Percentiles rank a stretch among this genome's conserved stretches.
These are phyloP conservation scores for Rhodophaea formosa DNA, from an alignment of 2,888 invertebrate species.

Conservation along the genomic window DNA sequence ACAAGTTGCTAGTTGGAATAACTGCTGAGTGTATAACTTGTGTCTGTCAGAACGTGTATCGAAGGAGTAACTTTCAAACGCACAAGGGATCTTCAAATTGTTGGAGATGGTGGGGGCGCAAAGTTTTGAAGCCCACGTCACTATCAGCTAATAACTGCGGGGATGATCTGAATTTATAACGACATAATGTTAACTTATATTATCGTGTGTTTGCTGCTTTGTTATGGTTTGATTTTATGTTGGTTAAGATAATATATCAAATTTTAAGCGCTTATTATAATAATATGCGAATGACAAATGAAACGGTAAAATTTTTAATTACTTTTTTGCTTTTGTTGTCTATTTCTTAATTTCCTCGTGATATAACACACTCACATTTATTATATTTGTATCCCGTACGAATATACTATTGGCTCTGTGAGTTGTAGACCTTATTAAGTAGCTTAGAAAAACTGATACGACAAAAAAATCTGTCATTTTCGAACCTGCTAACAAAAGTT, in stretches of 20 bases:
- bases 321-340: too few species aligned
- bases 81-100: constrained; percentile 65
- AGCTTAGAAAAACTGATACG: too few species aligned
- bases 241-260: not conserved
- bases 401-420: too few species aligned
- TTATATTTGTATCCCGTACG: too few species aligned
- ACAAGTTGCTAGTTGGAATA: constrained; percentile 9
- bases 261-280: too few species aligned
- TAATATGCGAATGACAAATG: too few species aligned
- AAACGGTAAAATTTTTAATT: too few species aligned
- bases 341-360: too few species aligned
- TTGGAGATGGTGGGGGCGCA: constrained; percentile 50
- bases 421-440: too few species aligned
- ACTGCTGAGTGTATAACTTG: constrained; percentile 16
- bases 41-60: constrained; percentile 48
- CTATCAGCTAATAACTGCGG: constrained; percentile 70
- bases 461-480: too few species aligned
- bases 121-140: constrained; percentile 74
- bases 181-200: constrained; percentile 34
- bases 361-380: too few species aligned
- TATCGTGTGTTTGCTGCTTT: not conserved
- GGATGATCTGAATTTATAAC: constrained; percentile 62
- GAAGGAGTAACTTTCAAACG: constrained; percentile 62
- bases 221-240: not conserved
- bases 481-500: too few species aligned